Evolutionary conservation across 2,888 invertebrate species (phyloP), one percentile per base, ranked within the genome.

Genomic region (Globia sparganii): DNA sequence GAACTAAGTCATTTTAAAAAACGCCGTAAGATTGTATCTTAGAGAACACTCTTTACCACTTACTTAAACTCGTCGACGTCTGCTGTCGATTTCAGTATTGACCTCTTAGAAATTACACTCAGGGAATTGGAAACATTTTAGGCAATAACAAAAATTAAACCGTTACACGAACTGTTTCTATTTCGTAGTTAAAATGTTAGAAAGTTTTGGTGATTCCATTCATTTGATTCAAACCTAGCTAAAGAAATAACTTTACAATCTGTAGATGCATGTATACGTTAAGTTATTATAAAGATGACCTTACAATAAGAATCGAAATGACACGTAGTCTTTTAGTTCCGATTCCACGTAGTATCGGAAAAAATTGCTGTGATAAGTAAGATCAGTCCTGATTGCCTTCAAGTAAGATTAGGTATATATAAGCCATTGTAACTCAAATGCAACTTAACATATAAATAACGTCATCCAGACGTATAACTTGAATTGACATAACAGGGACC

Each of bases 41-140:
- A 59, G 0, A 67, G 62, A 70, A 62, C 34, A 65, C 79, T 76
- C 88, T 77, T 82, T 82, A 80, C 83, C 85, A 80, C 85, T 86
- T 85, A 86, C 85, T 86, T 86, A 86, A 86, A 84, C 80, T 81
- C 78, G 75, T 80, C 83, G 86, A 86, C 86, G 87, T 86, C 81
- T 81, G 87, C 90, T 89, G 90, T 91, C 90, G 90, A 87, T 88
- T 87, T 87, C 86, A 85, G 87, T 90, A 88, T 86, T 87, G 87
- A 90, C 88, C 88, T 84, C 84, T 87, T 80, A 75, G 76, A 80
- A 81, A 80, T 84, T 72, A 84, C 77, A 78, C 78, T 83, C 85
- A 49, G 61, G 70, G n/a, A 78, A 83, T 76, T 75, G 83, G 73
- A 77, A 77, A 67, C 80, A 85, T 85, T 86, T 82, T 77, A 53